Evolutionary conservation across 2,113 vertebrate species (phyloP).

Genomic region (Ceyx cyanopectus): DNA sequence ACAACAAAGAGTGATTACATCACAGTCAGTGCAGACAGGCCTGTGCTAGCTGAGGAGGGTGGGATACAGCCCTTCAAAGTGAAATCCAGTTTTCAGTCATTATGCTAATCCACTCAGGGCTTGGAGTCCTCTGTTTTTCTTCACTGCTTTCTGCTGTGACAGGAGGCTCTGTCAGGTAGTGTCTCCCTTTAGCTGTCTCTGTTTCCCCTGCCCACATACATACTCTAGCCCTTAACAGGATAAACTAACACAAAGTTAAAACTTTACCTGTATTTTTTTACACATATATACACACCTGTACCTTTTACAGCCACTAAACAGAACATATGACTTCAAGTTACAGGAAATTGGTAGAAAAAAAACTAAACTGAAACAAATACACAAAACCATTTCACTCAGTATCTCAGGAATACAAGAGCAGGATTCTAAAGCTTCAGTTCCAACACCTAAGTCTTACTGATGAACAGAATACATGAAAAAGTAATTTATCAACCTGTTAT

Average conservation of each 20-base stretch:
- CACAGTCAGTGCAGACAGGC: background rate
- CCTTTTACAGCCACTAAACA: background rate
- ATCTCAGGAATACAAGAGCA: background rate
- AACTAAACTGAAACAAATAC: background rate
- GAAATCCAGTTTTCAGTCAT: background rate
- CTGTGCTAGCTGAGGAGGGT: background rate
- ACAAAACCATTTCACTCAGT: background rate
- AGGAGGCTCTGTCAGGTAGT: background rate
- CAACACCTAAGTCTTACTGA: background rate
- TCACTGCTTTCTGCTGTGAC: background rate
- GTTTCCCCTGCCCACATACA: background rate
- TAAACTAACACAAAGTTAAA: background rate
- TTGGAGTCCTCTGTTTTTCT: background rate
- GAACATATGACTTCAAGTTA: background rate
- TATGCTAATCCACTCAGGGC: background rate
- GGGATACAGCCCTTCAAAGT: background rate
- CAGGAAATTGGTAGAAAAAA: background rate
- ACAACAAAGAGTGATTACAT: background rate
- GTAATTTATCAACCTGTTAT: slow-evolving; percentile 69
- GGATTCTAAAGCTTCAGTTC: background rate
- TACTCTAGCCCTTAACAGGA: background rate
- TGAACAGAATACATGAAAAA: slow-evolving; percentile 62
- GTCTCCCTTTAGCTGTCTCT: background rate
- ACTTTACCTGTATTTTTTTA: background rate
- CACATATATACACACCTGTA: background rate